A percentile compares a stretch with the other conserved stretches of the same genome.
Conservation (phyloP, 1,140 invertebrate species). For the Drosophila insularis region DNA sequence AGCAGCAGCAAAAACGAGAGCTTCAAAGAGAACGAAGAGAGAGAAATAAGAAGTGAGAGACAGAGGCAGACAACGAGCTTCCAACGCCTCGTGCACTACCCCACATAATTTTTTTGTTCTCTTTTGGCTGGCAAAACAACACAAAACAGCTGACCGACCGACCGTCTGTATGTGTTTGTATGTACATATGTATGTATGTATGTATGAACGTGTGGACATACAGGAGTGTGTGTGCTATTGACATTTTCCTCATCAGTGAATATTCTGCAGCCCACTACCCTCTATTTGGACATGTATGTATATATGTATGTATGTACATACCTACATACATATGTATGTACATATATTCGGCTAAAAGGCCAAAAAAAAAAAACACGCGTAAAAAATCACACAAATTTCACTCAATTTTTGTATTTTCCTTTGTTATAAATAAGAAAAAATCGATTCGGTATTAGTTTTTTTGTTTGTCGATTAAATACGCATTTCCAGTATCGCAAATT, state of each 20-base stretch:
- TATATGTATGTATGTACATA: too few species aligned
- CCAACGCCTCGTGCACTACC: slow-evolving; percentile 9
- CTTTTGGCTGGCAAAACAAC: slow-evolving; percentile 56
- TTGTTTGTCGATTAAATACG: too few species aligned
- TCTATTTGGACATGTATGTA: background rate
- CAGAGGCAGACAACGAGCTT: slow-evolving; percentile 5
- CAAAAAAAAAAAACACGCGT: background rate
- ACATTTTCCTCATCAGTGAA: slow-evolving; percentile 21
- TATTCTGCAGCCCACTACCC: background rate
- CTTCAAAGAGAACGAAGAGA: background rate
- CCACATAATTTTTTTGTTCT: slow-evolving; percentile 28
- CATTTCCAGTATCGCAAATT: too few species aligned
- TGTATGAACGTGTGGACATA: slow-evolving; percentile 3
- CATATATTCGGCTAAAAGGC: background rate
- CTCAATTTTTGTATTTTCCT: background rate
- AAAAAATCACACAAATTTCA: background rate
- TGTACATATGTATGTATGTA: slow-evolving; percentile 19
- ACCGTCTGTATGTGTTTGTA: slow-evolving; percentile 18
- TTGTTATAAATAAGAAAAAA: slow-evolving; percentile 7
- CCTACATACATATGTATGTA: too few species aligned
- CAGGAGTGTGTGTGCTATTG: slow-evolving; percentile 32
- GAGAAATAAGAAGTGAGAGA: slow-evolving; percentile 4
- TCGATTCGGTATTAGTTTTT: background rate
- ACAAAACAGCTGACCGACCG: slow-evolving; percentile 72
- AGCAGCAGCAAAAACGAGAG: background rate